These are phyloP conservation scores for Agrypnus murinus DNA, from an alignment of 2,888 invertebrate genomes.

Conservation along the genomic window DNA sequence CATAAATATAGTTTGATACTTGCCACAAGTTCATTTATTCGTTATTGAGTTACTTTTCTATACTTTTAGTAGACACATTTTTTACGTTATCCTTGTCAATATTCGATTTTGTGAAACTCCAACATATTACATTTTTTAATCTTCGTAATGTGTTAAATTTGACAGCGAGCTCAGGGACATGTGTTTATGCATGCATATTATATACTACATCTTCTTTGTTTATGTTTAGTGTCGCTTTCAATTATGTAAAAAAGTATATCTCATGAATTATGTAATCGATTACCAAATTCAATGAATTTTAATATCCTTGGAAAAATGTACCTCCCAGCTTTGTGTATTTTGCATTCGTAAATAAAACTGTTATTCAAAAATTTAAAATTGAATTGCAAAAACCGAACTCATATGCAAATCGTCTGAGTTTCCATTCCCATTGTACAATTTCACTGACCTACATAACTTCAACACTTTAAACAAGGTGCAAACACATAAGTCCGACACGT, in stretches of 20 bases:
- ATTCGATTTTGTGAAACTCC: too few species aligned
- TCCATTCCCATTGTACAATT: conserved; percentile 28
- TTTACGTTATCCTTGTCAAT: too few species aligned
- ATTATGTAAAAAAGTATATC: background rate
- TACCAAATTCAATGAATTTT: conserved; percentile 1
- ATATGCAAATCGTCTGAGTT: conserved; percentile 24
- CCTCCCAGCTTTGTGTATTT: background rate
- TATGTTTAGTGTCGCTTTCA: too few species aligned
- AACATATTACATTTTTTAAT: too few species aligned
- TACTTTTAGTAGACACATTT: too few species aligned
- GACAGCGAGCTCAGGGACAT: too few species aligned
- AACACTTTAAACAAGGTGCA: conserved; percentile 33
- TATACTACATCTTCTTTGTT: too few species aligned
- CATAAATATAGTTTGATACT: too few species aligned
- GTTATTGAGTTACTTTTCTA: too few species aligned
- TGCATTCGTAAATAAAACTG: background rate
- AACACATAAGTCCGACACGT: conserved; percentile 30
- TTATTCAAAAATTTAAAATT: conserved; percentile 10
- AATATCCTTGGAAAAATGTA: background rate
- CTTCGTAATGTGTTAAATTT: too few species aligned
- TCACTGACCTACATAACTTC: conserved; percentile 36
- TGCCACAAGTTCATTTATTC: too few species aligned
- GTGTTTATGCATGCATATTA: too few species aligned
- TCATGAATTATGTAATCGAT: background rate
- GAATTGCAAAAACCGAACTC: conserved; percentile 21